Percentiles rank a stretch among this genome's conserved stretches.
phyloP scores from a whole-genome alignment of 2,113 vertebrate genomes.

The Archocentrus centrarchus region DNA sequence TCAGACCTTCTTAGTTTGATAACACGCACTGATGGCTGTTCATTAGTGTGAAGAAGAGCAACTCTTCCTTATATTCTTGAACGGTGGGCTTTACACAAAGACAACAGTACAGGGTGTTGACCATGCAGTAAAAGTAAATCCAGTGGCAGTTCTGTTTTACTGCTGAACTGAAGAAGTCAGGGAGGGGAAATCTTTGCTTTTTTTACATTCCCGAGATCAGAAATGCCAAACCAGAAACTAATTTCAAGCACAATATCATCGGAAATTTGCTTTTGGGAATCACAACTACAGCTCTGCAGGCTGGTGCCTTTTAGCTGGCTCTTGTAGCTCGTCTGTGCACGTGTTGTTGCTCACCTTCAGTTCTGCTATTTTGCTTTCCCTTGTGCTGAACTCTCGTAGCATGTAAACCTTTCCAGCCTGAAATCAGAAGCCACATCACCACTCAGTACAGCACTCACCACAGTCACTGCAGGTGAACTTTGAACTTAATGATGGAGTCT shows the following conservation, averaged over 20 bases:
- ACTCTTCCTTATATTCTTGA: too few relatives aligned
- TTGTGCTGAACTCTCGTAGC: conserved; percentile 93
- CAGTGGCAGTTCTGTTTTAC: too few relatives aligned
- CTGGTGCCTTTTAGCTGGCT: neutral
- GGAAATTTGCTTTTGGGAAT: too few relatives aligned
- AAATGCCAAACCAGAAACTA: too few relatives aligned
- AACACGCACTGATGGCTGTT: too few relatives aligned
- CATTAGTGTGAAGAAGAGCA: too few relatives aligned
- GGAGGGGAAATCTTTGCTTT: neutral
- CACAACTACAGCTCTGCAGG: neutral
- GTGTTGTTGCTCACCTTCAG: conserved; percentile 84
- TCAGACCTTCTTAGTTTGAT: too few relatives aligned
- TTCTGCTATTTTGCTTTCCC: conserved; percentile 90
- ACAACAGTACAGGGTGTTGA: too few relatives aligned
- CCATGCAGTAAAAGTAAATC: too few relatives aligned
- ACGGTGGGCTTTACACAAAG: too few relatives aligned
- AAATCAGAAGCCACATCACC: conserved; percentile 28
- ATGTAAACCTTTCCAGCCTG: conserved; percentile 91
- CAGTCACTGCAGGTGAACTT: neutral
- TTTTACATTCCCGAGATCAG: too few relatives aligned
- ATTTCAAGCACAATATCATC: too few relatives aligned
- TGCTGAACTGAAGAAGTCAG: neutral
- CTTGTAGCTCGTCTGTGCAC: neutral
- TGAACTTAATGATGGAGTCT: neutral
- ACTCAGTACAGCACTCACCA: neutral